Evolutionary conservation across 2,113 vertebrate species (phyloP).

Genomic region (Mirounga angustirostris): DNA sequence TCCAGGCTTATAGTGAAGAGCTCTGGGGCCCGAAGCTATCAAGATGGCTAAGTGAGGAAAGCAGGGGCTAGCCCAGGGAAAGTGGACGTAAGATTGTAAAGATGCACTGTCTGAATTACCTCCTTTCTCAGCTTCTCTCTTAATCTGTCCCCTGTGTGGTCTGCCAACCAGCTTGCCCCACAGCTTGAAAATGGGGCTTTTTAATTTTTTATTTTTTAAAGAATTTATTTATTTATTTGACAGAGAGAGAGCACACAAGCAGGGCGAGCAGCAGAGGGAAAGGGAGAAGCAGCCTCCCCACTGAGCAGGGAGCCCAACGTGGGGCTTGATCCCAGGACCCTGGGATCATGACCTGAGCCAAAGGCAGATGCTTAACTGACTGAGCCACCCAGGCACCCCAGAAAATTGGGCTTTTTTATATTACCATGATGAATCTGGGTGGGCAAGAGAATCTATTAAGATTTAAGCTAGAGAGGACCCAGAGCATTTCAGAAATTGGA

Average conservation of each 20-base stretch:
- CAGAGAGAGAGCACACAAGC: too few species aligned
- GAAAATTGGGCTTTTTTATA: not conserved
- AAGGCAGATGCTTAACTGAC: too few species aligned
- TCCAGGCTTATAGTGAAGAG: not conserved
- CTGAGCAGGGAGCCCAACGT: too few species aligned
- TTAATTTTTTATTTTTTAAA: too few species aligned
- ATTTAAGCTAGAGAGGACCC: not conserved
- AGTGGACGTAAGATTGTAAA: not conserved
- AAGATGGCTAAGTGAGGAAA: not conserved
- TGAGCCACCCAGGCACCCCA: too few species aligned
- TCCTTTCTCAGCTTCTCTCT: not conserved
- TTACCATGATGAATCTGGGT: not conserved
- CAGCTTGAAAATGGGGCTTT: not conserved
- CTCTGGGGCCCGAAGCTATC: not conserved
- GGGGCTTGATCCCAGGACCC: too few species aligned
- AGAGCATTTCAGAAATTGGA: not conserved
- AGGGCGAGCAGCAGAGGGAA: too few species aligned
- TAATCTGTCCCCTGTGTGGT: not conserved
- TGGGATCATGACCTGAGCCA: too few species aligned
- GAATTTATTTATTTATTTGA: too few species aligned
- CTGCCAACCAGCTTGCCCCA: not conserved
- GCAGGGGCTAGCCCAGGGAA: not conserved
- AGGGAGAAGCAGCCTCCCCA: too few species aligned
- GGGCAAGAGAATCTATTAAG: constrained; percentile 16
- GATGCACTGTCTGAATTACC: not conserved